Conservation (phyloP, 2,113 vertebrate genomes). For the Procavia capensis region DNA sequence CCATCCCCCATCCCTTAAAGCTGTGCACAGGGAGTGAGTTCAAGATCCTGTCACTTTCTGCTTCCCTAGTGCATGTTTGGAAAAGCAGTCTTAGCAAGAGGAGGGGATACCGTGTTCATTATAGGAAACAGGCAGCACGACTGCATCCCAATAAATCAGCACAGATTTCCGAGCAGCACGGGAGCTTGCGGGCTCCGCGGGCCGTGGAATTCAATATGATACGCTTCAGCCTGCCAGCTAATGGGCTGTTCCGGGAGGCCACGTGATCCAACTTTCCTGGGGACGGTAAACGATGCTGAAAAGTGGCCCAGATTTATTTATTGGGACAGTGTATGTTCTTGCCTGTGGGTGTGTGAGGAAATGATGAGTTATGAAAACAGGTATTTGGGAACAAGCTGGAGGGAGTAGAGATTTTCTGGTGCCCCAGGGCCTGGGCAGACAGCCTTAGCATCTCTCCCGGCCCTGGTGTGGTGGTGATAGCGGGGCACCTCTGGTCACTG, state of each 20-base stretch:
- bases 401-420: background rate
- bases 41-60: background rate
- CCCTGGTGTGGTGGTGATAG: no score
- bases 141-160: slow-evolving; percentile 70
- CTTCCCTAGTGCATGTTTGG: background rate
- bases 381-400: slow-evolving; percentile 58
- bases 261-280: slow-evolving; percentile 76
- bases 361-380: slow-evolving; percentile 50
- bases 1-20: background rate
- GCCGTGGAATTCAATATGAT: slow-evolving; percentile 82
- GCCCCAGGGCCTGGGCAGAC: background rate
- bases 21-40: background rate
- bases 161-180: slow-evolving; percentile 69
- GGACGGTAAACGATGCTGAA: slow-evolving; percentile 81
- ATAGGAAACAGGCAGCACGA: background rate
- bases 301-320: slow-evolving; percentile 85
- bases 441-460: background rate
- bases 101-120: slow-evolving; percentile 1
- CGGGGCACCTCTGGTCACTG: rapidly evolving
- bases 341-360: slow-evolving; percentile 67
- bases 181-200: slow-evolving; percentile 65
- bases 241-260: slow-evolving; percentile 80
- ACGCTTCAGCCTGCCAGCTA: slow-evolving; percentile 83
- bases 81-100: background rate
- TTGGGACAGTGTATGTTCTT: background rate